phyloP scores from a whole-genome alignment of 2,888 invertebrate genomes.

The Desoria tigrina region DNA sequence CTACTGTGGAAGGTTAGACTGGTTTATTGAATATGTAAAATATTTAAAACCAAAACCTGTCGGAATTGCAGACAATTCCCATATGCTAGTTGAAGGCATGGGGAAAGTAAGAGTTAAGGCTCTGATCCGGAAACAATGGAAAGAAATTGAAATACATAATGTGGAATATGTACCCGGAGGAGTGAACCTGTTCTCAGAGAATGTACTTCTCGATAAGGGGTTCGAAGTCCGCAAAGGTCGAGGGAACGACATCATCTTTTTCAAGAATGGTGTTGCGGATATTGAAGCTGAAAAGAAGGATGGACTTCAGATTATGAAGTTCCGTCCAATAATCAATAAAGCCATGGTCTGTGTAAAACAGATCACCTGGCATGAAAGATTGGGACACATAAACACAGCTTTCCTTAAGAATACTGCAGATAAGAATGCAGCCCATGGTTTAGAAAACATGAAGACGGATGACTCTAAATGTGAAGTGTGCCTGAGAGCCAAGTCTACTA shows the following conservation, averaged over 20 bases:
- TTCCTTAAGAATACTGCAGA: slow-evolving; percentile 25
- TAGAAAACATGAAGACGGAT: slow-evolving; percentile 12
- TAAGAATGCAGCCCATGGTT: slow-evolving; percentile 26
- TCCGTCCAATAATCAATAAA: slow-evolving; percentile 19
- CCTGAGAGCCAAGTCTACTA: slow-evolving; percentile 20
- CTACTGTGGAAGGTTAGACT: slow-evolving; percentile 29
- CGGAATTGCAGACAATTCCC: slow-evolving; percentile 19
- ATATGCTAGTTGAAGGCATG: slow-evolving; percentile 1
- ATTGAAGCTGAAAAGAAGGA: slow-evolving; percentile 19
- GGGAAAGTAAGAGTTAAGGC: slow-evolving; percentile 35
- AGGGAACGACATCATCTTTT: slow-evolving; percentile 10
- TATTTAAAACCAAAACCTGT: slow-evolving; percentile 20
- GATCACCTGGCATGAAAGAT: slow-evolving; percentile 30
- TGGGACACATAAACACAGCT: slow-evolving; percentile 28
- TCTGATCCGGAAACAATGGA: slow-evolving; percentile 19
- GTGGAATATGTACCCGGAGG: slow-evolving; percentile 32
- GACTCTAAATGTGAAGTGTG: slow-evolving; percentile 21
- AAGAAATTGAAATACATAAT: slow-evolving; percentile 21
- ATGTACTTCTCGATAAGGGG: slow-evolving; percentile 31
- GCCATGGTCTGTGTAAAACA: slow-evolving; percentile 21
- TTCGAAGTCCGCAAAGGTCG: slow-evolving; percentile 24
- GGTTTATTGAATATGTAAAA: slow-evolving; percentile 32
- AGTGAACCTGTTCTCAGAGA: slow-evolving; percentile 37
- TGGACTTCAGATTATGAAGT: slow-evolving; percentile 35
- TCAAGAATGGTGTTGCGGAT: slow-evolving; percentile 14